Conservation (phyloP, 2,888 invertebrate genomes). For the Epistrophella euchroma region DNA sequence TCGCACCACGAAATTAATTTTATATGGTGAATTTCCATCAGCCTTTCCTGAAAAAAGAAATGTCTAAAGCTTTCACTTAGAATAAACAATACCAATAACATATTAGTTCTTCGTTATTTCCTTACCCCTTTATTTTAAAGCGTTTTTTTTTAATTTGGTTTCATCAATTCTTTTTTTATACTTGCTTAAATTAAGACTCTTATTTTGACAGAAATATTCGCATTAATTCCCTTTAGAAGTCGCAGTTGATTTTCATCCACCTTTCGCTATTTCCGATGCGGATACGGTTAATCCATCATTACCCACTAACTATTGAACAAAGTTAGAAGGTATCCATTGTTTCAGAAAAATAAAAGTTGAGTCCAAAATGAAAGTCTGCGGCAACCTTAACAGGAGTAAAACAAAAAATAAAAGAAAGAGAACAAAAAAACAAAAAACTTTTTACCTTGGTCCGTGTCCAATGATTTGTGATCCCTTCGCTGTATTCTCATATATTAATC, state of each 20-base stretch:
- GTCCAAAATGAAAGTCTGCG: neutral
- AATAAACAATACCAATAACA: too few relatives aligned
- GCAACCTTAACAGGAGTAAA: conserved; percentile 4
- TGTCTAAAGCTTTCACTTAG: too few relatives aligned
- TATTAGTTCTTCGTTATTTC: too few relatives aligned
- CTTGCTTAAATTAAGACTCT: neutral
- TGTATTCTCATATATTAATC: conserved; percentile 56
- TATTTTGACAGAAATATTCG: neutral
- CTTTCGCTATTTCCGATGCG: neutral
- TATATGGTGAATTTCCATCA: too few relatives aligned
- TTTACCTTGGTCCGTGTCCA: conserved; percentile 38
- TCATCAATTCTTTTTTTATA: neutral
- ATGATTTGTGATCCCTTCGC: conserved; percentile 75
- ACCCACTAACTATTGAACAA: neutral
- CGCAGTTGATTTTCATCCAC: neutral
- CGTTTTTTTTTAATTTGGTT: too few relatives aligned
- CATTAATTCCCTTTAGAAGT: neutral
- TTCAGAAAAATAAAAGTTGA: conserved; percentile 21
- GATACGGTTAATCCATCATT: conserved; percentile 31
- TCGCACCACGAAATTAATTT: too few relatives aligned
- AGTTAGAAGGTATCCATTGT: neutral
- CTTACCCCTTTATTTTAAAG: too few relatives aligned
- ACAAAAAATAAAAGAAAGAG: neutral
- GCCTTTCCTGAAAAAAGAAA: too few relatives aligned
- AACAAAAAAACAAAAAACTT: neutral